Percentiles rank a stretch among this genome's conserved stretches.
Evolutionary conservation across 92 coral and sea anemone species (phyloP).

Genomic region (Parazoanthus atlanticus): DNA sequence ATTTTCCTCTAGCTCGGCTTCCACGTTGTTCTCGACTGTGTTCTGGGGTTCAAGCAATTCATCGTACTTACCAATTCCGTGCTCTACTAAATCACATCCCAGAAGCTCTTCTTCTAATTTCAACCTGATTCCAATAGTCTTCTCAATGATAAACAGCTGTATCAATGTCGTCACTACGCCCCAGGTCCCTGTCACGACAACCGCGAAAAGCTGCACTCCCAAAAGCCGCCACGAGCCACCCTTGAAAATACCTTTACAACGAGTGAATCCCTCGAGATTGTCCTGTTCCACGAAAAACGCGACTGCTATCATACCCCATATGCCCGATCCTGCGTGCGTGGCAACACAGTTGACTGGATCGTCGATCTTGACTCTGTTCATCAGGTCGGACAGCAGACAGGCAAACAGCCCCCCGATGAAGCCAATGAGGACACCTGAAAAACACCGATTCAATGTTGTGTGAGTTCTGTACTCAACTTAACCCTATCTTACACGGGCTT

Average conservation of each 20-base stretch:
- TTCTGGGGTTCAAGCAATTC: not conserved
- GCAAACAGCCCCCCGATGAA: conserved; percentile 79
- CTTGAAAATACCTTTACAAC: conserved; percentile 61
- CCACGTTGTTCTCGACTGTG: not conserved
- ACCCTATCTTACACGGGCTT: no score
- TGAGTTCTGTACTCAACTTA: not conserved
- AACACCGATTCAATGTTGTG: not conserved
- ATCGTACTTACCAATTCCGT: conserved; percentile 58
- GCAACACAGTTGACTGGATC: conserved; percentile 87
- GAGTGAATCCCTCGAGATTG: conserved; percentile 62
- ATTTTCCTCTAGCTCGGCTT: not conserved
- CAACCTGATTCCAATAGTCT: conserved; percentile 70
- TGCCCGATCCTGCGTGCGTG: conserved; percentile 76
- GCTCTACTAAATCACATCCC: conserved; percentile 80
- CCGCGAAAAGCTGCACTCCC: conserved; percentile 73
- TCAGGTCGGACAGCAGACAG: conserved; percentile 66
- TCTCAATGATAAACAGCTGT: conserved; percentile 58
- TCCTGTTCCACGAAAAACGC: conserved; percentile 79
- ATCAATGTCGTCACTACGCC: conserved; percentile 65
- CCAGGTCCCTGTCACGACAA: conserved; percentile 66
- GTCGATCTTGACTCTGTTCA: conserved; percentile 76
- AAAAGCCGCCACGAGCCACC: conserved; percentile 77
- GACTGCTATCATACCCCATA: conserved; percentile 85
- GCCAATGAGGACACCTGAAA: conserved; percentile 69
- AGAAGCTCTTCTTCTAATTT: conserved; percentile 70